These are phyloP conservation scores for Pammene aurita DNA, from an alignment of 2,888 invertebrate species.

Conservation along the genomic window DNA sequence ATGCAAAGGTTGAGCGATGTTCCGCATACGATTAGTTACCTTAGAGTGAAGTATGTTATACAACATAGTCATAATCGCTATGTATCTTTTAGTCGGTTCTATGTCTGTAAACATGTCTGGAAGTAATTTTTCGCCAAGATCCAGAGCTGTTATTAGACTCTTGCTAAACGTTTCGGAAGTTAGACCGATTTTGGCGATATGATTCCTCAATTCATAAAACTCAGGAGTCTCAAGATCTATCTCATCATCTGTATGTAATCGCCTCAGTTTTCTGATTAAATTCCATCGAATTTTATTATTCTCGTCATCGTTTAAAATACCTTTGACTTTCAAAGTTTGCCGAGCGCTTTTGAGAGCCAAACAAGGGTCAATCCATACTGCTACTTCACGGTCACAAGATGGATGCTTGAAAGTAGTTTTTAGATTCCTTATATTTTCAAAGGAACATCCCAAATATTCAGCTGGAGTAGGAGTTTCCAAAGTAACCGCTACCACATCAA, in stretches of 20 bases:
- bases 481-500: constrained; percentile 34
- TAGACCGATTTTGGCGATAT: constrained; percentile 24
- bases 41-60: not conserved
- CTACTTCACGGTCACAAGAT: constrained; percentile 10
- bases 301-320: not conserved
- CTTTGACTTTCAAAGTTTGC: constrained; percentile 14
- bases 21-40: not conserved
- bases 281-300: constrained; percentile 20
- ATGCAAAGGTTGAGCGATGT: not conserved
- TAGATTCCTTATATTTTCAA: constrained; percentile 13
- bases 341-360: constrained; percentile 23
- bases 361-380: constrained; percentile 28
- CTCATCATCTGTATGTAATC: not conserved
- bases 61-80: not conserved
- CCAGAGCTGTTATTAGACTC: constrained; percentile 14
- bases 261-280: constrained; percentile 11
- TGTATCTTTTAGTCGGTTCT: constrained; percentile 6
- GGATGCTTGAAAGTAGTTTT: constrained; percentile 34
- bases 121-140: constrained; percentile 1
- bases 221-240: not conserved
- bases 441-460: constrained; percentile 22
- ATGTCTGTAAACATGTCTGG: constrained; percentile 4
- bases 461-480: constrained; percentile 28
- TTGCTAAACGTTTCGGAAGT: constrained; percentile 19
- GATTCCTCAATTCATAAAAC: constrained; percentile 4